phyloP scores from a whole-genome alignment of 2,888 invertebrate species.

The Brenthis ino region DNA sequence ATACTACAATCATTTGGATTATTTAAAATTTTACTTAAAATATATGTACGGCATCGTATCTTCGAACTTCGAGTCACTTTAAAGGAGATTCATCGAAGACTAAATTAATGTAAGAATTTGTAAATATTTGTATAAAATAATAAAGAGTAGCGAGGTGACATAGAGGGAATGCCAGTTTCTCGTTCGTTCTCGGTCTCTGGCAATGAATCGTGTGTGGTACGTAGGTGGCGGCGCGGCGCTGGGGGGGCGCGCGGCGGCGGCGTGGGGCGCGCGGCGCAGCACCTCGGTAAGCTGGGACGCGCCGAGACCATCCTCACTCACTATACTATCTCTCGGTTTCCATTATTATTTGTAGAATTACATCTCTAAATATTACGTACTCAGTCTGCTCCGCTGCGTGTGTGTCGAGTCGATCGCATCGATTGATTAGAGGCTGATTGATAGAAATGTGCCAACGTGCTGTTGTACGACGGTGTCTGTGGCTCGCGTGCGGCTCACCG shows the following conservation, averaged over 20 bases:
- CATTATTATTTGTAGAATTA: slow-evolving; percentile 75
- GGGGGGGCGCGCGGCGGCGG: slow-evolving; percentile 68
- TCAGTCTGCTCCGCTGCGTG: slow-evolving; percentile 81
- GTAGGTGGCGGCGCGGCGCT: slow-evolving; percentile 78
- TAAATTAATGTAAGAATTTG: neutral
- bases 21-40: too few relatives aligned
- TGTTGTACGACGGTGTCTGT: neutral
- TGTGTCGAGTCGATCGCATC: slow-evolving; percentile 74
- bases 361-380: slow-evolving; percentile 70
- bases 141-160: slow-evolving; percentile 18
- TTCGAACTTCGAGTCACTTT: slow-evolving; percentile 5
- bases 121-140: neutral
- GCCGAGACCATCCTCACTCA: slow-evolving; percentile 62
- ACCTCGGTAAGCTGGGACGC: slow-evolving; percentile 77
- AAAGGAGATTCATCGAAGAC: neutral
- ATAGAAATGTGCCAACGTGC: slow-evolving; percentile 69
- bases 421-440: slow-evolving; percentile 71
- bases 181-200: slow-evolving; percentile 36
- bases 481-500: neutral
- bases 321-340: slow-evolving; percentile 71
- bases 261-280: slow-evolving; percentile 75
- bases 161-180: slow-evolving; percentile 35
- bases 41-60: too few relatives aligned
- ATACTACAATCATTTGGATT: too few relatives aligned
- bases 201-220: slow-evolving; percentile 74